Evolutionary conservation across 2,888 invertebrate species (phyloP).

Genomic region (Melipona beecheii): DNA sequence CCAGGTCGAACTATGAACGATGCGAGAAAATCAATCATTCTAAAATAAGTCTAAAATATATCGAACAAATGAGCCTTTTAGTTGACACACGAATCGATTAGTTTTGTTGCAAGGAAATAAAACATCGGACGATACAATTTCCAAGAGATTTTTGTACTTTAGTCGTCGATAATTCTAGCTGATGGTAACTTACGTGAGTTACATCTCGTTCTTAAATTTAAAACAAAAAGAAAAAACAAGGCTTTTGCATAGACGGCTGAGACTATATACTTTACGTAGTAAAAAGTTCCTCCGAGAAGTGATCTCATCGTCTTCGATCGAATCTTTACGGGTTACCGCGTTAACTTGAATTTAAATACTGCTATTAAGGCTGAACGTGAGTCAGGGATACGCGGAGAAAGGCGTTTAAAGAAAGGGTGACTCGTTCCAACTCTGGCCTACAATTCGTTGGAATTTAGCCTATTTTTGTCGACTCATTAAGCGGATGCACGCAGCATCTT

Average conservation of each 20-base stretch:
- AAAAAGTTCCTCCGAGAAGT: background rate
- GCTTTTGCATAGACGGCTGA: background rate
- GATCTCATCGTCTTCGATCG: background rate
- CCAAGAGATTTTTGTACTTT: too few relatives aligned
- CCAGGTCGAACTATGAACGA: background rate
- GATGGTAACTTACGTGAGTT: too few relatives aligned
- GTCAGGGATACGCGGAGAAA: background rate
- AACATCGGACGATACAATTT: too few relatives aligned
- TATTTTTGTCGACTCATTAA: slow-evolving; percentile 53
- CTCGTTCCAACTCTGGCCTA: background rate
- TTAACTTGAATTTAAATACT: background rate
- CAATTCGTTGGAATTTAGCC: slow-evolving; percentile 38
- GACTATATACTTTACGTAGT: background rate
- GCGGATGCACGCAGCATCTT: slow-evolving; percentile 13
- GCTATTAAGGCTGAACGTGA: slow-evolving; percentile 2
- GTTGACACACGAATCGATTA: too few relatives aligned
- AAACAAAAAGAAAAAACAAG: too few relatives aligned
- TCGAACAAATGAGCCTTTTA: too few relatives aligned
- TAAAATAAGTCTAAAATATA: background rate
- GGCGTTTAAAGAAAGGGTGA: background rate
- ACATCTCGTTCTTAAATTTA: too few relatives aligned
- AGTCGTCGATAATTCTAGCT: too few relatives aligned
- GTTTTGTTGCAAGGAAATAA: too few relatives aligned
- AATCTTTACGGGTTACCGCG: background rate
- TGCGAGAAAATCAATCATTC: background rate